Conservation (phyloP, 1,140 invertebrate genomes). For the Diorhabda sublineata region DNA sequence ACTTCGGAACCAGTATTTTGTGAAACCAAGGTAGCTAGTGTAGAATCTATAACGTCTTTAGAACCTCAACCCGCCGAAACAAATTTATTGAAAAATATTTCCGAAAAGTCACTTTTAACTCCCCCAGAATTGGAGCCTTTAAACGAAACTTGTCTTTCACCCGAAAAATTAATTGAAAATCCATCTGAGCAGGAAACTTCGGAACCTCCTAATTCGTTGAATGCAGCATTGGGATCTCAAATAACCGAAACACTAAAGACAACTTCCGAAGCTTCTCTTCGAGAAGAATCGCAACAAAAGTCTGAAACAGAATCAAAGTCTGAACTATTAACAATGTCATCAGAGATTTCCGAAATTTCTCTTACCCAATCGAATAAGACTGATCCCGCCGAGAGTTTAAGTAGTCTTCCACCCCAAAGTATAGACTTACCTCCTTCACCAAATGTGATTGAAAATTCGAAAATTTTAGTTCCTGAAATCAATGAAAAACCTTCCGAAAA, state of each 20-base stretch:
- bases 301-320: conserved; percentile 3
- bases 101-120: neutral
- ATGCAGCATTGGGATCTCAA: neutral
- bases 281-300: neutral
- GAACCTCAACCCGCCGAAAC: neutral
- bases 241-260: neutral
- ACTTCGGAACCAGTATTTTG: neutral
- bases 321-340: neutral
- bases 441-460: neutral
- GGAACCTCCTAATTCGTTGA: neutral
- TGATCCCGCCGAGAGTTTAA: neutral
- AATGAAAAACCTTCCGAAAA: conserved; percentile 12
- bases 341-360: neutral
- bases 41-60: neutral
- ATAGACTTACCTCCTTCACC: neutral
- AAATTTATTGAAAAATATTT: neutral
- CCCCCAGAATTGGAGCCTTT: neutral
- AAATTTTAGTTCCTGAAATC: neutral
- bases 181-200: neutral
- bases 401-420: neutral
- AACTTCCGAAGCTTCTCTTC: neutral
- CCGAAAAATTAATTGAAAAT: neutral
- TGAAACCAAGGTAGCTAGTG: neutral
- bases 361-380: neutral
- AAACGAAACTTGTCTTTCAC: neutral